Evolutionary conservation across 2,113 vertebrate genomes (phyloP).

Genomic region (Telmatochromis brichardi): DNA sequence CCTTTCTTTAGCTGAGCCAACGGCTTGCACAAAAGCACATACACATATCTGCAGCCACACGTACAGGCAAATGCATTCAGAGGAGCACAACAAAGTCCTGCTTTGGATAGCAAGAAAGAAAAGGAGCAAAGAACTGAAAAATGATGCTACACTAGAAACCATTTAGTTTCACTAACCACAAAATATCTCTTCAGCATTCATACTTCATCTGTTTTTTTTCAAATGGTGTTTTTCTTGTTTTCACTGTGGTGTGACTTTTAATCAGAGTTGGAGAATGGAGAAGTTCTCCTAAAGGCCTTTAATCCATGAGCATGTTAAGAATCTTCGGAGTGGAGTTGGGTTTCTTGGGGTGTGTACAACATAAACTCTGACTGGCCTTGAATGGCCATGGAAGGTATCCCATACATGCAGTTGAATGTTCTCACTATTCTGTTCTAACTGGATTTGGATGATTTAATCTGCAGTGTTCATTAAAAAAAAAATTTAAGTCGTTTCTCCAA

Average conservation of each 20-base stretch:
- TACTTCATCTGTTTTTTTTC: not conserved
- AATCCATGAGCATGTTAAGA: conserved; percentile 33
- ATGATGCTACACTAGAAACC: not conserved
- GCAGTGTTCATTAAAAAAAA: not conserved
- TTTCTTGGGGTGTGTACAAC: conserved; percentile 29
- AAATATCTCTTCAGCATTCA: not conserved
- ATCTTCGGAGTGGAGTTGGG: conserved; percentile 11
- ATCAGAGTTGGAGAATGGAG: conserved; percentile 13
- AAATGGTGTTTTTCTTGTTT: not conserved
- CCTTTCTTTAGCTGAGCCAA: conserved; percentile 30
- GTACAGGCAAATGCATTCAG: not conserved
- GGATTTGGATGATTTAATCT: not conserved
- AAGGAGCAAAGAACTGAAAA: not conserved
- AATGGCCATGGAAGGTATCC: not conserved
- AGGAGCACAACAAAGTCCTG: not conserved
- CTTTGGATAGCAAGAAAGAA: not conserved
- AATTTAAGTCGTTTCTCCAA: not conserved
- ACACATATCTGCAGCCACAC: not conserved
- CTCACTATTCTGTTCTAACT: not conserved
- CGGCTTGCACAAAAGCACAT: not conserved
- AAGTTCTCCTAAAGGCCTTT: conserved; percentile 9
- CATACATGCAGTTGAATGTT: not conserved
- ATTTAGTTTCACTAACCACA: not conserved
- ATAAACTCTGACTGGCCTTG: not conserved
- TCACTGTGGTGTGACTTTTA: conserved; percentile 1